These are phyloP conservation scores for Trachythela sp. DNA, from an alignment of 64 coral and sea anemone species.

Conservation along the genomic window DNA sequence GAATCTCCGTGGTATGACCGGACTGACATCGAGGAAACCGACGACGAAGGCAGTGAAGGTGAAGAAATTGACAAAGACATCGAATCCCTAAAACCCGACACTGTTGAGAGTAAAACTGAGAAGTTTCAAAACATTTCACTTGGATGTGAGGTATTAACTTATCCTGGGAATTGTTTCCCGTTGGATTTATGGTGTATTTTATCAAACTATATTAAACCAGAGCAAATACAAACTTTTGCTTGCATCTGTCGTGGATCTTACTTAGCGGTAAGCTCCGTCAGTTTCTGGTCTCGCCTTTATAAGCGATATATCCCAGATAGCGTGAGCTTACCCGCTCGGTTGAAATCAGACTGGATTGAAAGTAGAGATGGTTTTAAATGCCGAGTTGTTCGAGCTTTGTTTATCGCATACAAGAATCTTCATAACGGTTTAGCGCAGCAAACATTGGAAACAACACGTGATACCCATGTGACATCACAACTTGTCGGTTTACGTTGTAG, in stretches of 20 bases:
- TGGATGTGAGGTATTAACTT: not conserved
- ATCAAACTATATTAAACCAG: not conserved
- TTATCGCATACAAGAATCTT: not conserved
- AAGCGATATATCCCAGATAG: not conserved
- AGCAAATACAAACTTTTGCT: not conserved
- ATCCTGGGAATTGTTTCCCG: not conserved
- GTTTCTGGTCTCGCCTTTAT: not conserved
- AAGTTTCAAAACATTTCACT: not conserved
- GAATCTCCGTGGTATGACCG: not conserved
- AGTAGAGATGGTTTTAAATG: not conserved
- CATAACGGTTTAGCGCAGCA: not conserved
- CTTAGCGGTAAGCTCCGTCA: not conserved
- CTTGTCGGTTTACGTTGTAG: not conserved
- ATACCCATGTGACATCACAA: not conserved
- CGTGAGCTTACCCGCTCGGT: not conserved
- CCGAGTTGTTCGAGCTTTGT: conserved; percentile 6
- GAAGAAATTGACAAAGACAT: not conserved
- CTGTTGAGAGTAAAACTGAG: not conserved
- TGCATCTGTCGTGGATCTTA: not conserved
- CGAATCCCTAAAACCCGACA: not conserved
- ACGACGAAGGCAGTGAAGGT: not conserved
- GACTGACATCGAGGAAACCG: not conserved
- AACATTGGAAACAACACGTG: not conserved
- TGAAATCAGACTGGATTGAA: not conserved
- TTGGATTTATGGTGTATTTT: conserved; percentile 11